Percentiles rank a stretch among this genome's conserved stretches.
Conservation (phyloP, 2,888 invertebrate species). For the Deroplatys truncata region DNA sequence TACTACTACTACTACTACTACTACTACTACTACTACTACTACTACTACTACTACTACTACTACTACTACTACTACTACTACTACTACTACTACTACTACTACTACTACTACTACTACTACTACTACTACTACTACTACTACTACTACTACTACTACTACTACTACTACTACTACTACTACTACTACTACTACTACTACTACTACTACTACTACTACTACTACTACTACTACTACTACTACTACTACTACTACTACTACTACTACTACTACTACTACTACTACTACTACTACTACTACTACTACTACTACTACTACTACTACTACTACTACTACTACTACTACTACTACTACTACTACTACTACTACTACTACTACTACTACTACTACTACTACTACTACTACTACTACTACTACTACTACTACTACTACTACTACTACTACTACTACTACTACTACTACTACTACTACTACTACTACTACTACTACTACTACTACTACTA, state of each 20-base stretch:
- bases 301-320: constrained; percentile 16
- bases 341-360: constrained; percentile 16
- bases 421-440: constrained; percentile 7
- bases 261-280: constrained; percentile 16
- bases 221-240: constrained; percentile 16
- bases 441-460: constrained; percentile 7
- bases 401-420: constrained; percentile 15
- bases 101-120: constrained; percentile 16
- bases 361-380: constrained; percentile 16
- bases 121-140: constrained; percentile 14
- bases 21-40: constrained; percentile 16
- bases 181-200: constrained; percentile 16
- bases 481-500: constrained; percentile 16
- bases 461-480: constrained; percentile 13
- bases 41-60: constrained; percentile 16
- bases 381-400: constrained; percentile 15
- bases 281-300: constrained; percentile 16
- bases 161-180: constrained; percentile 16
- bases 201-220: constrained; percentile 16
- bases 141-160: constrained; percentile 14
- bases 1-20: constrained; percentile 16
- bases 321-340: constrained; percentile 16
- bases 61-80: constrained; percentile 16
- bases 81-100: constrained; percentile 16
- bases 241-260: constrained; percentile 16